Conservation (phyloP, 1,140 invertebrate species). For the Pseudomyrmex pallidus region DNA sequence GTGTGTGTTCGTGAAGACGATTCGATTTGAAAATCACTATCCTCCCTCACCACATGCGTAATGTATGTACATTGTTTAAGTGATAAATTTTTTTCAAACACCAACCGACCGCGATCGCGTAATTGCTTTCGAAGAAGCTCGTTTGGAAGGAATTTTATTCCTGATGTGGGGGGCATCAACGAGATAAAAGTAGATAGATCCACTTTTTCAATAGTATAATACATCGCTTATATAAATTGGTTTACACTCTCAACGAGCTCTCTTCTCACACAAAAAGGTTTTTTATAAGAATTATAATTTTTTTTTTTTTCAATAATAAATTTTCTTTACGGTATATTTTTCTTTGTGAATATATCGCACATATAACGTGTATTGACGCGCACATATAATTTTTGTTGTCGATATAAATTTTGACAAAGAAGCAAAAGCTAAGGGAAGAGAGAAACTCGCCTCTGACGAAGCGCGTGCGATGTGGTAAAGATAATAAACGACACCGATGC, state of each 20-base stretch:
- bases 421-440: slow-evolving; percentile 62
- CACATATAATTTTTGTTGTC: slow-evolving; percentile 8
- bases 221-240: no score
- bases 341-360: no score
- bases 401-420: slow-evolving; percentile 58
- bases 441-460: slow-evolving; percentile 7
- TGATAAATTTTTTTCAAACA: slow-evolving; percentile 7
- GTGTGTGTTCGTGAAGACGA: slow-evolving; percentile 59
- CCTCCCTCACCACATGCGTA: not conserved
- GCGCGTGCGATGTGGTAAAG: not conserved
- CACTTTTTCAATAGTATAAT: no score
- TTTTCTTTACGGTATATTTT: no score
- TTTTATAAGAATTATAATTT: no score
- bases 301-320: no score
- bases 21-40: slow-evolving; percentile 50
- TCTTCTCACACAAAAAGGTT: no score
- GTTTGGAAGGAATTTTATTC: no score
- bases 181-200: no score
- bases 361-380: no score
- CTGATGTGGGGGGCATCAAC: no score
- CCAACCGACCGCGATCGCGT: not conserved
- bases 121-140: not conserved
- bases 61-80: slow-evolving; percentile 40
- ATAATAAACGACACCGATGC: slow-evolving; percentile 28
- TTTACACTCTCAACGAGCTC: no score